Conservation (phyloP, 1,140 invertebrate genomes). For the Saccostrea glomerata region DNA sequence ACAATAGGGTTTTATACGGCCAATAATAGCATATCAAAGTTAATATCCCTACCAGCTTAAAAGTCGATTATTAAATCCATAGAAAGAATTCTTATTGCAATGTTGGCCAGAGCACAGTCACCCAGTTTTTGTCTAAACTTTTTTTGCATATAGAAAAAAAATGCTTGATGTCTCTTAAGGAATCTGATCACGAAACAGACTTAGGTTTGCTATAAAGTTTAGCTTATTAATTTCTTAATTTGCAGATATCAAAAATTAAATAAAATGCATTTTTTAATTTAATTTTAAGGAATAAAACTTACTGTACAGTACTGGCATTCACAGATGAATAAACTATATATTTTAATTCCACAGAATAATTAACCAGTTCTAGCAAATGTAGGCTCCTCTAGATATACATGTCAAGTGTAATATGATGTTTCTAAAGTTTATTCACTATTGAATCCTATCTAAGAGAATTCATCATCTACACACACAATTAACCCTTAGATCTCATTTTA, state of each 20-base stretch:
- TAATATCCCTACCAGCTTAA: background rate
- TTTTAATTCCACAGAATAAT: too few species aligned
- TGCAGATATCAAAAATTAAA: too few species aligned
- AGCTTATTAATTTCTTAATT: too few species aligned
- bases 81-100: background rate
- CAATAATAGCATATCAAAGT: background rate
- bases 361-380: background rate
- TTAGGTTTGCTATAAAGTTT: too few species aligned
- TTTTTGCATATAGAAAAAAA: too few species aligned
- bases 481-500: conserved; percentile 11
- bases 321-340: background rate
- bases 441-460: background rate
- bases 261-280: too few species aligned
- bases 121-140: background rate
- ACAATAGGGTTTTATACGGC: background rate
- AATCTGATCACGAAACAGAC: too few species aligned
- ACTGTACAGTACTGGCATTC: too few species aligned
- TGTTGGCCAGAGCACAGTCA: background rate
- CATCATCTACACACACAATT: conserved; percentile 4
- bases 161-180: too few species aligned
- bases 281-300: too few species aligned
- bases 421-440: conserved; percentile 1
- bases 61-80: conserved; percentile 13
- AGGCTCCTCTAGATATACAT: background rate
- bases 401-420: background rate